Percentiles rank a stretch among this genome's conserved stretches.
Conservation (phyloP, 2,113 vertebrate species). For the Struthio camelus region DNA sequence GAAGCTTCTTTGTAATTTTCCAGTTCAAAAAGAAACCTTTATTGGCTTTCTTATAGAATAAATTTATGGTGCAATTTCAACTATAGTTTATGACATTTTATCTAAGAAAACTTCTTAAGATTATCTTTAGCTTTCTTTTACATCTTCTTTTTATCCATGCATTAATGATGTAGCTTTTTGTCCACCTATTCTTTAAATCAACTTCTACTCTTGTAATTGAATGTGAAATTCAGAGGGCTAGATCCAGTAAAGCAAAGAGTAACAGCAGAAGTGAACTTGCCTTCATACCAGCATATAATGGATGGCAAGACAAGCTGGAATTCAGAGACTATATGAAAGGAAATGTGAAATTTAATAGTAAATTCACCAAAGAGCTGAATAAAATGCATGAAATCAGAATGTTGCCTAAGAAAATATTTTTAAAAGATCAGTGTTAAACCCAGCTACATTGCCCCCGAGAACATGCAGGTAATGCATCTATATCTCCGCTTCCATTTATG, state of each 20-base stretch:
- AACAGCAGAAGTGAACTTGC: background rate
- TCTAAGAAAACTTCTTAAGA: background rate
- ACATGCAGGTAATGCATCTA: slow-evolving; percentile 12
- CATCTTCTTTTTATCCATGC: background rate
- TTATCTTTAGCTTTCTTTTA: background rate
- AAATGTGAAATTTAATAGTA: slow-evolving; percentile 48
- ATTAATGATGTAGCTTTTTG: background rate
- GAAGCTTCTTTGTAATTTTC: background rate
- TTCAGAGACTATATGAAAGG: slow-evolving; percentile 8
- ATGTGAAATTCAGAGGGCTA: background rate
- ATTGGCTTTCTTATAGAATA: background rate
- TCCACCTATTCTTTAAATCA: background rate
- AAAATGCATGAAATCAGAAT: slow-evolving; percentile 43
- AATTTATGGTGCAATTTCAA: background rate
- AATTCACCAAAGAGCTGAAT: slow-evolving; percentile 43
- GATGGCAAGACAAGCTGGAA: slow-evolving; percentile 33
- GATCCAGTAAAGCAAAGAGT: background rate
- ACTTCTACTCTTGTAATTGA: background rate
- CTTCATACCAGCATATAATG: background rate
- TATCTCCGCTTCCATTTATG: background rate
- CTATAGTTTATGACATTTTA: background rate
- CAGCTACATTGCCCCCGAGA: slow-evolving; percentile 45
- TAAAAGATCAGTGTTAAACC: slow-evolving; percentile 45
- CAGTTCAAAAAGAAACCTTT: background rate
- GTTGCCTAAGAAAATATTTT: background rate